phyloP scores from a whole-genome alignment of 2,797 vertebrate genomes.

The Chloroceryle inda region DNA sequence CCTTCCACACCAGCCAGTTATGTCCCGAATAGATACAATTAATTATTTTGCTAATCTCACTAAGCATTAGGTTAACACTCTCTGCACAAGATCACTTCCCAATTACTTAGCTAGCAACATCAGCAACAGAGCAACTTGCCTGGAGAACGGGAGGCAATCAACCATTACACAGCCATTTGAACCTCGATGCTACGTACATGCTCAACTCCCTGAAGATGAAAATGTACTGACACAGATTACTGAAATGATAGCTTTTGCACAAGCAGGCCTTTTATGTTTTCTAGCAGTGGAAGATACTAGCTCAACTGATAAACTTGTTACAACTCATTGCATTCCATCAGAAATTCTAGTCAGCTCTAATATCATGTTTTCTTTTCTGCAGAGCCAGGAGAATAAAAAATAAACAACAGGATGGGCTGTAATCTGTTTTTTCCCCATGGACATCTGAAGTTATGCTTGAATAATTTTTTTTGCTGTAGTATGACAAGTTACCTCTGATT shows the following conservation, averaged over 20 bases:
- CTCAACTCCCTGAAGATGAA: neutral
- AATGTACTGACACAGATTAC: neutral
- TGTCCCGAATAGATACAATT: neutral
- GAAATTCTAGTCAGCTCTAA: constrained; percentile 2
- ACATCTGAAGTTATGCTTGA: neutral
- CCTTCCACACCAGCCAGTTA: neutral
- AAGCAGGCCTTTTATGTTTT: neutral
- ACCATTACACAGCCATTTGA: neutral
- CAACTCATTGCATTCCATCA: neutral
- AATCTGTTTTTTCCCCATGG: neutral
- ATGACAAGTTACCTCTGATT: neutral
- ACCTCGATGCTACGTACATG: neutral
- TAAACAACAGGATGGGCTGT: neutral
- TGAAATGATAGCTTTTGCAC: neutral
- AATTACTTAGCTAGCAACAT: neutral
- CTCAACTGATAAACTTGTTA: neutral
- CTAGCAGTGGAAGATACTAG: neutral
- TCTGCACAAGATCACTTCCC: neutral
- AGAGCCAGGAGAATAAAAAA: neutral
- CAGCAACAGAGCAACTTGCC: neutral
- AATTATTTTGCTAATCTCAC: constrained; percentile 6
- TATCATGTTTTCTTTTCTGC: neutral
- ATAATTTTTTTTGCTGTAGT: neutral
- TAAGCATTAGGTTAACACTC: neutral
- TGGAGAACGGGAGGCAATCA: neutral